Percentiles rank a stretch among this genome's conserved stretches.
These are phyloP conservation scores for Pyrgilauda ruficollis DNA, from an alignment of 2,113 vertebrate species.

Conservation along the genomic window DNA sequence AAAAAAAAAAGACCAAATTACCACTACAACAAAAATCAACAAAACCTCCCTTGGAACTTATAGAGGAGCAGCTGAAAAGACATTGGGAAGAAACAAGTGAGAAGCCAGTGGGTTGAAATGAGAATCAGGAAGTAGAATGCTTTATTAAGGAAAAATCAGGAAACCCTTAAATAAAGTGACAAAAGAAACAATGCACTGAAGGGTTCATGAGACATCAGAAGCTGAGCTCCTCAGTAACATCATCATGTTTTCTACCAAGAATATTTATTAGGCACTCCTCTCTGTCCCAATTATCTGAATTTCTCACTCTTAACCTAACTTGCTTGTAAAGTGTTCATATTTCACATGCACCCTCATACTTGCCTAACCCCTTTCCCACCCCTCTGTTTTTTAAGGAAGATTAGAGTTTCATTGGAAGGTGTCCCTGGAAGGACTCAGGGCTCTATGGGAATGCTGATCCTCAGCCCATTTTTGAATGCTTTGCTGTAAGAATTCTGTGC, in stretches of 20 bases:
- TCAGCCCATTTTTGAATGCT: neutral
- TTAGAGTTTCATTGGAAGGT: neutral
- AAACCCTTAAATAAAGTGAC: neutral
- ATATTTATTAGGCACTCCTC: neutral
- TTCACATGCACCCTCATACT: neutral
- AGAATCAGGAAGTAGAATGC: neutral
- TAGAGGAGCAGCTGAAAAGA: neutral
- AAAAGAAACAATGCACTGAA: neutral
- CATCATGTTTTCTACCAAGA: neutral
- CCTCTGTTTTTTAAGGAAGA: neutral
- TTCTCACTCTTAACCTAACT: neutral
- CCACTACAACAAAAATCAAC: neutral
- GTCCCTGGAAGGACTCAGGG: neutral
- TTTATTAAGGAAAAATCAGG: neutral
- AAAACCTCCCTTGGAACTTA: rapidly evolving
- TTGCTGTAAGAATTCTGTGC: neutral
- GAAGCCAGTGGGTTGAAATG: neutral
- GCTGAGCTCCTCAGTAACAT: neutral
- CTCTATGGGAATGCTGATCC: neutral
- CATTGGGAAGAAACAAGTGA: neutral
- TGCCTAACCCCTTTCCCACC: rapidly evolving
- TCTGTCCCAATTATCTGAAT: neutral
- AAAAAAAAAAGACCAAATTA: neutral
- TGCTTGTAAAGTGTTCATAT: neutral
- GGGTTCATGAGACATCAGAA: neutral